These are phyloP conservation scores for Agrotis clavis DNA, from an alignment of 2,888 invertebrate species.

Conservation along the genomic window DNA sequence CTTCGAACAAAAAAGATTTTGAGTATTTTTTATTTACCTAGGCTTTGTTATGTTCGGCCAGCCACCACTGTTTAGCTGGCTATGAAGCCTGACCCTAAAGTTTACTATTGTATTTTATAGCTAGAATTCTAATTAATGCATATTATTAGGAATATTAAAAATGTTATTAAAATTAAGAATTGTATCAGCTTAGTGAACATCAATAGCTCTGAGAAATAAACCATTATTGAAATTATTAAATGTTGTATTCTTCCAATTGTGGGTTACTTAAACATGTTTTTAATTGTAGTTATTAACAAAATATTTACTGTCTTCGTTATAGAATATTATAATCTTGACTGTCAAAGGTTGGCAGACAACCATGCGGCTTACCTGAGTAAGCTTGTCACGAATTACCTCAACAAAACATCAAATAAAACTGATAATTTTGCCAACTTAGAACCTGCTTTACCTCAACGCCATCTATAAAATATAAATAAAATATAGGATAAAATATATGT, in stretches of 20 bases:
- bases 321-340: constrained; percentile 32
- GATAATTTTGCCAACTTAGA: constrained; percentile 54
- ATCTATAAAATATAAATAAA: too few species aligned
- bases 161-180: constrained; percentile 90
- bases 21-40: constrained; percentile 68
- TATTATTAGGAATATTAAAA: constrained; percentile 89
- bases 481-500: constrained; percentile 52
- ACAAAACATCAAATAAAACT: constrained; percentile 50
- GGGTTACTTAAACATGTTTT: constrained; percentile 57
- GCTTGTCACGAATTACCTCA: constrained; percentile 56
- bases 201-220: constrained; percentile 90
- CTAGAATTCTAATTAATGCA: constrained; percentile 91
- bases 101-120: constrained; percentile 90
- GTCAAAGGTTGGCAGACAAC: constrained; percentile 49
- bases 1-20: constrained; percentile 62
- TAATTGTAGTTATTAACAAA: constrained; percentile 38
- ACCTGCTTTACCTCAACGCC: constrained; percentile 58
- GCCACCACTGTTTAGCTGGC: constrained; percentile 75
- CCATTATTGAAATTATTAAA: constrained; percentile 91
- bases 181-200: constrained; percentile 91
- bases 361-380: constrained; percentile 63
- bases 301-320: constrained; percentile 50
- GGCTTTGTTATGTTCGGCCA: constrained; percentile 73
- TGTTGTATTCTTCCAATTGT: constrained; percentile 84
- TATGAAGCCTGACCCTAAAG: constrained; percentile 80